A percentile compares a stretch with the other conserved stretches of the same genome.
Evolutionary conservation across 2,797 vertebrate genomes (phyloP).

Genomic region (Hoplostethus mediterraneus): DNA sequence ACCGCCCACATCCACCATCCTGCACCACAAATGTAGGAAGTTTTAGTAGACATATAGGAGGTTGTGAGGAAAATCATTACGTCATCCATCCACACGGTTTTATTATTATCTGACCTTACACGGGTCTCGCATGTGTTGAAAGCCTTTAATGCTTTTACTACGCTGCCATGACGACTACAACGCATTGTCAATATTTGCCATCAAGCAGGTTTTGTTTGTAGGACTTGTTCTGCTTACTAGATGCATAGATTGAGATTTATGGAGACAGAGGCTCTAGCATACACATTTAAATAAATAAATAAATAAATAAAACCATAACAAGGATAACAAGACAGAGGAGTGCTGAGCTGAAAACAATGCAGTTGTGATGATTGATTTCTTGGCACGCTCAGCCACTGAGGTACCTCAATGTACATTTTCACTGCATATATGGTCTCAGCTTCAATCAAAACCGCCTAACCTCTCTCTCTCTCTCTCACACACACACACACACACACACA

Average conservation of each 20-base stretch:
- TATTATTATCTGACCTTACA: not conserved
- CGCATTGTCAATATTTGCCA: not conserved
- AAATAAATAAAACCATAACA: not conserved
- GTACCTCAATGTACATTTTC: no score
- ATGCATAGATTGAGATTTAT: no score
- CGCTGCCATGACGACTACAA: not conserved
- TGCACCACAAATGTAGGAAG: constrained; percentile 28
- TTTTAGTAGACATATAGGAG: no score
- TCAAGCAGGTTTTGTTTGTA: not conserved
- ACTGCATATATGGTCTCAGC: not conserved
- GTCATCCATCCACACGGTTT: not conserved
- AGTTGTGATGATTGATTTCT: no score
- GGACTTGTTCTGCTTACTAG: not conserved
- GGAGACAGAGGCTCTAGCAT: no score
- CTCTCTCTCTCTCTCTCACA: no score
- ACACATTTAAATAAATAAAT: no score
- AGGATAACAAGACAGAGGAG: not conserved
- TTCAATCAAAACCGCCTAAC: not conserved
- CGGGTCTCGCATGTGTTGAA: not conserved
- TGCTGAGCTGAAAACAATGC: not conserved
- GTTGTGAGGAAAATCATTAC: not conserved
- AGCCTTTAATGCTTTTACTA: not conserved
- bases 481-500: not conserved
- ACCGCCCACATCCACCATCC: constrained; percentile 86
- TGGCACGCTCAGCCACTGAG: no score